Base-by-base conservation (phyloP, 2,888 invertebrate genomes). In the Onthophagus sagittarius region DNA sequence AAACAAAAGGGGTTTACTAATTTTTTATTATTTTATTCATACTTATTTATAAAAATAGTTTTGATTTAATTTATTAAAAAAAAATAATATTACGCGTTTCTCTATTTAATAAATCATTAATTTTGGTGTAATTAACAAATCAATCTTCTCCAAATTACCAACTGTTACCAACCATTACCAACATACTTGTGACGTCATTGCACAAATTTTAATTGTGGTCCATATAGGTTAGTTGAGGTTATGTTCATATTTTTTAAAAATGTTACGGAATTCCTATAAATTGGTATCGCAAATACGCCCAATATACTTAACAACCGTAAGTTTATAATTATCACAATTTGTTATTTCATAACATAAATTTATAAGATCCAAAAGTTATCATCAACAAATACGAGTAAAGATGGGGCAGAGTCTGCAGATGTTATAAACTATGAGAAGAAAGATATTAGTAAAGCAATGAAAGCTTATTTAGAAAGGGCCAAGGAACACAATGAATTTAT, bases 391-490 rank as follows among this genome's bases (percentile, higher is more conserved):
- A 23, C 67, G 14, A 23, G n/a, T n/a, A 67, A 67, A 67, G 23
- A 15, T 23, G 31, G 9, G 5, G 5, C 39, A 33, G 14, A 53
- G 5, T 4, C 31, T 64, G 7, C 64, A 62, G 67, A 75, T 75
- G 69, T 74, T 33, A 62, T 31, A 31, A 15, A 67, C 11, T 39
- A 71, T 23, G 73, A 72, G 63, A 77, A 76, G 64, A 78, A 77
- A 62, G 76, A 75, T 81, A 88, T 94, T 3, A 96, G 93, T 84
- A 94, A 93, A 87, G 95, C 96, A 5, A 97, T 98, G 97, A 91
- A 89, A 84, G 90, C 94, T 0, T 98, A 97, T 84, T 86, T 98
- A 75, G 92, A 96, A 83, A 88, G 95, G 81, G 93, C 96, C 5
- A 88, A 88, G 80, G 90, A 92, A 81, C 92, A 97, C 82, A 93